Percentiles rank a stretch among this genome's conserved stretches.
These are phyloP conservation scores for Tapera naevia DNA, from an alignment of 2,797 vertebrate genomes.

Conservation along the genomic window DNA sequence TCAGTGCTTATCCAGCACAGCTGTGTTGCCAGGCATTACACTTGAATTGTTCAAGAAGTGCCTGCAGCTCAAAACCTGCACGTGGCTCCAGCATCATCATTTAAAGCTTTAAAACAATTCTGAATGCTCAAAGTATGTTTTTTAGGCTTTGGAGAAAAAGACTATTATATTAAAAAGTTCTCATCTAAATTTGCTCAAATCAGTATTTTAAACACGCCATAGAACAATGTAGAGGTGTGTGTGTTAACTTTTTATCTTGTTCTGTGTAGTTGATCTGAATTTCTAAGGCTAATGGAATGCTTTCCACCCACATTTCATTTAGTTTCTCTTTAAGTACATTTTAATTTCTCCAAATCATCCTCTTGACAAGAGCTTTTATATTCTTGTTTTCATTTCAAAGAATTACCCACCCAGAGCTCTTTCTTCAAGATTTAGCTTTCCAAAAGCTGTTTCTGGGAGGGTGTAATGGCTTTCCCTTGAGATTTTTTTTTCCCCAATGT, in stretches of 20 bases:
- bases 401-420: constrained; percentile 32
- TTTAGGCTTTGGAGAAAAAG: neutral
- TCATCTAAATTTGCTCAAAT: neutral
- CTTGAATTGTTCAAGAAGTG: constrained; percentile 23
- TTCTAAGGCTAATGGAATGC: constrained; percentile 56
- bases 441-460: constrained; percentile 33
- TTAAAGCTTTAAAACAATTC: neutral
- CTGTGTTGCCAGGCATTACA: neutral
- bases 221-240: neutral
- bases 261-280: constrained; percentile 28
- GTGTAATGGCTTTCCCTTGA: constrained; percentile 14
- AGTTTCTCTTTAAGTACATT: constrained; percentile 34
- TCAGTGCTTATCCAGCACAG: neutral
- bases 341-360: constrained; percentile 59
- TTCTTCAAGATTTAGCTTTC: constrained; percentile 7
- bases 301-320: constrained; percentile 64
- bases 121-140: neutral
- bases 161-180: neutral
- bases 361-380: constrained; percentile 64
- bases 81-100: neutral
- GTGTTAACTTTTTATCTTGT: constrained; percentile 28
- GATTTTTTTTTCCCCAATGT: neutral
- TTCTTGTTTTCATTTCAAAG: constrained; percentile 46
- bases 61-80: neutral
- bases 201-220: neutral